A percentile compares a stretch with the other conserved stretches of the same genome.
Conservation (phyloP, 1,140 invertebrate species). For the Limonius californicus region DNA sequence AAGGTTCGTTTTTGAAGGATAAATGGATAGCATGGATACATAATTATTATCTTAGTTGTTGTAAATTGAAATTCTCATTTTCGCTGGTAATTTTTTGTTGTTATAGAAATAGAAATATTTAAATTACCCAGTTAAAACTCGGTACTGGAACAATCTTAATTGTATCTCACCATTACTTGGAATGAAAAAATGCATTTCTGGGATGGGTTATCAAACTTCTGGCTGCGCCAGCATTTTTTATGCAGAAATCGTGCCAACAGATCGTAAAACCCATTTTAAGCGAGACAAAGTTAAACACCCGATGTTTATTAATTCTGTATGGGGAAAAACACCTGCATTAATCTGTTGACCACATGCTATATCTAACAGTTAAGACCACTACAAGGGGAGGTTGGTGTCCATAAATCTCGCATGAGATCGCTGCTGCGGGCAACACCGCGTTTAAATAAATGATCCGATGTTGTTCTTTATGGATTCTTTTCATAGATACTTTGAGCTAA, state of each 20-base stretch:
- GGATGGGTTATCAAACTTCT: too few relatives aligned
- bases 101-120: too few relatives aligned
- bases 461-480: constrained; percentile 17
- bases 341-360: constrained; percentile 21
- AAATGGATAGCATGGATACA: too few relatives aligned
- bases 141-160: too few relatives aligned
- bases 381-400: constrained; percentile 17
- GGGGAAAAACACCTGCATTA: constrained; percentile 19
- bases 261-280: constrained; percentile 20
- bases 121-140: too few relatives aligned
- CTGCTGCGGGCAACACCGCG: constrained; percentile 19
- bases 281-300: constrained; percentile 15
- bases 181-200: too few relatives aligned
- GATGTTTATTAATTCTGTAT: constrained; percentile 21
- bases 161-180: too few relatives aligned
- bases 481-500: constrained; percentile 6
- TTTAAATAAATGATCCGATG: constrained; percentile 16
- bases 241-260: constrained; percentile 17
- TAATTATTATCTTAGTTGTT: too few relatives aligned
- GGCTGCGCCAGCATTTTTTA: too few relatives aligned
- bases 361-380: constrained; percentile 16
- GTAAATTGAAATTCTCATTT: too few relatives aligned
- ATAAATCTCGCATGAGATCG: constrained; percentile 18
- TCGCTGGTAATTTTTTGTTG: too few relatives aligned
- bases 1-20: too few relatives aligned